Evolutionary conservation across 2,888 invertebrate genomes (phyloP), one percentile per base, ranked within the genome.

Genomic region (Drosophila melanosoma): DNA sequence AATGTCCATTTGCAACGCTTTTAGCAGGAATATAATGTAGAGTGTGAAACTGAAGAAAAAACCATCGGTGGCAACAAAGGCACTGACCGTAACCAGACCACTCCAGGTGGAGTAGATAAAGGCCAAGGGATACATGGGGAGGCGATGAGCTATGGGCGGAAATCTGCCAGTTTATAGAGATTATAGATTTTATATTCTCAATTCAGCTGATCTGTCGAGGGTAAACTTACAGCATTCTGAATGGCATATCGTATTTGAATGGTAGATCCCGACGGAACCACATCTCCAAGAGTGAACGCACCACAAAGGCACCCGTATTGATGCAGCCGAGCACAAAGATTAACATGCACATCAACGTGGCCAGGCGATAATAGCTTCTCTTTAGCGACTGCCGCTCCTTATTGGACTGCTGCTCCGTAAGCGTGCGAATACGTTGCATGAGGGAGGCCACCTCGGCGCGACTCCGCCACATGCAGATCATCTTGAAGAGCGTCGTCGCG

Each of bases 1-100:
- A 29, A 89, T 15, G 35, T 89, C 84, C 72, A 74, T 56, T 56
- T 71, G 67, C 0, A 84, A 36, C 0, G 82, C 71, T 26, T 58
- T 69, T 0, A 84, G 67, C 36, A 84, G 29, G 7, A 82, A 84
- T 3, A 85, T 82, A 10, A 79, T 57, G 7, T 84, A 84, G 29
- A 89, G 83, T 10, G 82, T 87, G 29, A 89, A 89, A 8, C 83
- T 81, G 5, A 89, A 87, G 65, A 84, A 84, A 59, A 89, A 89
- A 8, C 82, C 76, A 40, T 84, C 84, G 7, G 85, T 89, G 62
- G 76, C 89, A 1, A 72, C 76, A 51, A 84, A 89, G 56, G 89
- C 85, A 15, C 76, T 87, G 5, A 79, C 89, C 0, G 89, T 87
- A 11, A 84, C 45, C 60, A 89, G 89, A 0, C 89, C 87, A 36